Evolutionary conservation across 2,888 invertebrate genomes (phyloP).

Genomic region (Mesorhabditis spiculigera): DNA sequence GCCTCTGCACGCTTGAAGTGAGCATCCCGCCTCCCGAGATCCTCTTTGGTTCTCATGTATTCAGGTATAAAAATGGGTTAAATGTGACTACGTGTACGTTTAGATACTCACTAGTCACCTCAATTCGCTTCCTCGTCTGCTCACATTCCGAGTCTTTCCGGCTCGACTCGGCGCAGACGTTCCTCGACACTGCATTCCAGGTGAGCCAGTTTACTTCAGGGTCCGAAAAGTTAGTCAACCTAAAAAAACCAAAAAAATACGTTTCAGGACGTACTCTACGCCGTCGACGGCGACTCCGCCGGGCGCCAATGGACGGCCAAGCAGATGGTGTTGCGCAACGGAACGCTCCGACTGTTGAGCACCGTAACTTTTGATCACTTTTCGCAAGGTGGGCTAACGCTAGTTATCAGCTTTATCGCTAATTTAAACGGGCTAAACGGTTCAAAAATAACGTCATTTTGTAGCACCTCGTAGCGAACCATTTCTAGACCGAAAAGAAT

Average conservation of each 20-base stretch:
- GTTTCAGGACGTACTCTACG: not conserved
- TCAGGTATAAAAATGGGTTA: not conserved
- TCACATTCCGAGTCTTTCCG: not conserved
- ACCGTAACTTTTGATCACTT: not conserved
- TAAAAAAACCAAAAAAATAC: too few relatives aligned
- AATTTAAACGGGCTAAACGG: too few relatives aligned
- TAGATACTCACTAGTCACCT: not conserved
- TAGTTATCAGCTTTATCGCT: too few relatives aligned
- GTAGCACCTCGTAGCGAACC: too few relatives aligned
- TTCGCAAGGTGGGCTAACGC: not conserved
- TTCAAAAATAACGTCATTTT: too few relatives aligned
- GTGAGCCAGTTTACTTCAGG: not conserved
- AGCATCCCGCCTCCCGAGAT: conserved; percentile 3
- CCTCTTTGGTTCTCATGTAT: not conserved
- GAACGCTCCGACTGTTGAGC: not conserved
- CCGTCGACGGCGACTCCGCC: not conserved
- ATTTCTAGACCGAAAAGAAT: not conserved
- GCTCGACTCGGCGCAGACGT: not conserved
- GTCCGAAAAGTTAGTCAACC: too few relatives aligned
- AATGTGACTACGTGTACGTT: not conserved
- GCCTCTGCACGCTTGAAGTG: not conserved
- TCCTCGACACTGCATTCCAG: not conserved
- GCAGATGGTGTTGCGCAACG: not conserved
- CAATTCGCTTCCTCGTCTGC: not conserved
- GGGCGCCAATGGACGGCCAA: not conserved